Base-by-base conservation (phyloP, 1,140 invertebrate genomes). In the Orchestia grillus region DNA sequence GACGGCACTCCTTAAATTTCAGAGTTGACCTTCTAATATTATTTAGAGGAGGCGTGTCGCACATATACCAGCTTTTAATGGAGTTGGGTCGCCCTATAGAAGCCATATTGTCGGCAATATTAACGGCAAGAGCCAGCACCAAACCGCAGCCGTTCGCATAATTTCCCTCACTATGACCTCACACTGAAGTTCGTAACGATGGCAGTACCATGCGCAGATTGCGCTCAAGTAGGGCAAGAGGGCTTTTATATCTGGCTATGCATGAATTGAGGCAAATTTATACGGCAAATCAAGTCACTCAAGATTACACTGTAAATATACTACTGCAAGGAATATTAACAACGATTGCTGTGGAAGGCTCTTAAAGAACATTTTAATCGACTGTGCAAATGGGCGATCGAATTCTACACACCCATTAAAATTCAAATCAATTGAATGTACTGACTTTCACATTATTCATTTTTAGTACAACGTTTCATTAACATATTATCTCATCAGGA, bases 61-160 rank as follows among this genome's bases (percentile, higher is more conserved):
- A 44, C 88, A 91, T 91, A 91, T 91, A 91, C 41, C 88, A 77
- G 62, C 62, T 77, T 77, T 77, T 77, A 77, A 77, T 77, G 62
- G 62, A 77, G 62, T 77, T 77, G 62, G 62, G 62, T 36, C 11
- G 62, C 62, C 62, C 62, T 36, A 77, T 77, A 77, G 62, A 77
- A 77, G 62, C 62, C 62, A 77, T 77, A 77, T 77, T 77, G 62
- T 77, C 62, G 62, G 62, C 62, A 77, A 77, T 77, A 77, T 77
- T 77, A 77, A 77, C 62, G 62, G 28, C 62, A 77, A 77, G 62
- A 77, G 62, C 15, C 62, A 23, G 62, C 62, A 77, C 11, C 62
- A 77, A 77, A 77, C 62, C 36, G 62, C 62, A 23, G 62, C 36
- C 62, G 62, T 77, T 36, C 15, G 1, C 62, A 77, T 77, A 77